Evolutionary conservation across 2,797 vertebrate species (phyloP), one percentile per base, ranked within the genome.

Genomic region (Delichon dasypus): DNA sequence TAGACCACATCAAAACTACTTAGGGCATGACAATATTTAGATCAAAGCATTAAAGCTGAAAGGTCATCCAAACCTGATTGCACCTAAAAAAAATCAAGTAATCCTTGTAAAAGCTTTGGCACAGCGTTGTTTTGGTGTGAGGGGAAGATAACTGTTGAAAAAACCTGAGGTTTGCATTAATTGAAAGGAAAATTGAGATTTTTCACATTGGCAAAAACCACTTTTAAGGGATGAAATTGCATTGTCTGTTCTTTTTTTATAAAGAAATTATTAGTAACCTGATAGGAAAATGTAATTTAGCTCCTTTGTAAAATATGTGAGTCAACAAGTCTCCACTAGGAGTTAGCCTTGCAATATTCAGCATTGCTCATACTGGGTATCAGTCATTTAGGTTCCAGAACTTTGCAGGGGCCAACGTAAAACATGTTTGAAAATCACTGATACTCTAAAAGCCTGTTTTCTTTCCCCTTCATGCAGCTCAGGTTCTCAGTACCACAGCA

Each of bases 31-130:
- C 45, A 74, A 60, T 85, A 80, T 67, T 91, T 80, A 83, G 76
- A 93, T 94, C 72, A 96, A 93, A 88, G 61, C 53, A 71, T 93
- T 92, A 32, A 73, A 77, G 48, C 64, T 93, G 57, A 90, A 96
- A 91, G 85, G 62, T 48, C 76, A 71, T 85, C 57, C 85, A 89
- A 88, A 85, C 48, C 5, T 58, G 64, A 47, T 34, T 67, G 38
- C 44, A 78, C 11, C 32, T 53, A 34, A 76, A 68, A 54, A 62
- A 22, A 42, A 10, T 14, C 11, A 57, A 65, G 32, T 67, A 84
- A 64, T 42, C 12, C 34, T 88, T 75, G 42, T 67, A 58, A 76
- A 94, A 88, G 23, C 27, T 89, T 87, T 74, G 48, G 23, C 65
- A 51, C 11, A 19, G 10, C 32, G 50, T 76, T 85, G 12, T 10